Conservation (phyloP, 2,797 vertebrate species). For the Ctenopoma multispine region DNA sequence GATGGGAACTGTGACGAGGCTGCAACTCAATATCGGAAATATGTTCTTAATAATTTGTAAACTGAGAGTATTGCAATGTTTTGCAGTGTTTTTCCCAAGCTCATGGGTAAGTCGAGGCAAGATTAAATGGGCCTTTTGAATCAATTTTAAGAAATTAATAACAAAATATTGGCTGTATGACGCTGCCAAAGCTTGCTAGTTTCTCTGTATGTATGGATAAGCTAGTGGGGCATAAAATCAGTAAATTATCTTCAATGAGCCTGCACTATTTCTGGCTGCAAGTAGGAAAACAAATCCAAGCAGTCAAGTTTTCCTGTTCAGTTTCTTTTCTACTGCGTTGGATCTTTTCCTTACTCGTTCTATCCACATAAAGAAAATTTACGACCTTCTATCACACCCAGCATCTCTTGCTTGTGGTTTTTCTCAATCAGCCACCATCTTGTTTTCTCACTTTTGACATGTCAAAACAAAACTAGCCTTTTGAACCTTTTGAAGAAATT, state of each 20-base stretch:
- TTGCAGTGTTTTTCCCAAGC: not conserved
- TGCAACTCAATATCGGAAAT: slow-evolving; percentile 24
- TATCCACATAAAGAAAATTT: slow-evolving; percentile 17
- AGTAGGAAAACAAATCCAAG: slow-evolving; percentile 1
- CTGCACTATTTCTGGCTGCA: not conserved
- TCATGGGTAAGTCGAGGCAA: slow-evolving; percentile 24
- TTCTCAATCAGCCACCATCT: slow-evolving; percentile 30
- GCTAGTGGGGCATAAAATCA: slow-evolving; percentile 5
- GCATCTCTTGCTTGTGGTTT: slow-evolving; percentile 37
- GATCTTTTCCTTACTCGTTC: not conserved
- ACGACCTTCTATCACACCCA: slow-evolving; percentile 19
- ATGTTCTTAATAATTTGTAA: slow-evolving; percentile 33
- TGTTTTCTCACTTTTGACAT: slow-evolving; percentile 24
- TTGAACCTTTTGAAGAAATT: slow-evolving; percentile 6
- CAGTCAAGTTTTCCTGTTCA: not conserved
- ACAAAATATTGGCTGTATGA: slow-evolving; percentile 22
- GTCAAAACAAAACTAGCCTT: slow-evolving; percentile 29
- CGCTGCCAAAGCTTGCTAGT: slow-evolving; percentile 9
- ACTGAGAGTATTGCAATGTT: slow-evolving; percentile 1
- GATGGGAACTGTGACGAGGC: slow-evolving; percentile 17
- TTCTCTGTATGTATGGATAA: slow-evolving; percentile 6
- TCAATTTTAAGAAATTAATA: slow-evolving; percentile 26
- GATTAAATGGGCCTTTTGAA: slow-evolving; percentile 35
- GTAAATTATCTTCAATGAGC: slow-evolving; percentile 17
- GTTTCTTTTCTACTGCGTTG: not conserved